phyloP scores from a whole-genome alignment of 1,140 invertebrate species.

The Sweltsa coloradensis region DNA sequence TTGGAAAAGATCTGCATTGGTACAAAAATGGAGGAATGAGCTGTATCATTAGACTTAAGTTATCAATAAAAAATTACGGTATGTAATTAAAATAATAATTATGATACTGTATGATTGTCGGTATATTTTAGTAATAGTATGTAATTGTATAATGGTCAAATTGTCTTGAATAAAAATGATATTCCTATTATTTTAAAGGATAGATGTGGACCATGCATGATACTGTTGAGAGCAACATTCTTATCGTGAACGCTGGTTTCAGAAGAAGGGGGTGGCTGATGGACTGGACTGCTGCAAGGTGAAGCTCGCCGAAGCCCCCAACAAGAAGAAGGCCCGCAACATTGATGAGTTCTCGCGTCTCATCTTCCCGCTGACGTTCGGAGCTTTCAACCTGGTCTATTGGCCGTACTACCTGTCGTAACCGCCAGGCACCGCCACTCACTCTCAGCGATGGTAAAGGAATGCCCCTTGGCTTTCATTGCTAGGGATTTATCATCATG shows the following conservation, averaged over 20 bases:
- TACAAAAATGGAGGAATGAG: no score
- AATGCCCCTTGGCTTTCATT: no score
- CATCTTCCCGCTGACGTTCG: slow-evolving; percentile 35
- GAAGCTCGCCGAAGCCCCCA: not conserved
- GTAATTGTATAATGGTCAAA: not conserved
- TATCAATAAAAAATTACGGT: no score
- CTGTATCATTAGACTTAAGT: no score
- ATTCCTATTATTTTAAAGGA: not conserved
- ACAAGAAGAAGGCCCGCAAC: slow-evolving; percentile 17
- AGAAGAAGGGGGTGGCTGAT: slow-evolving; percentile 1
- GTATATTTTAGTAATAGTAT: not conserved
- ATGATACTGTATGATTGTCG: no score
- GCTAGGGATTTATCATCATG: no score
- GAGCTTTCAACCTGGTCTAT: slow-evolving; percentile 36
- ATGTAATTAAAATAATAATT: no score
- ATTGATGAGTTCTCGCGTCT: slow-evolving; percentile 36
- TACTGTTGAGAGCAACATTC: not conserved
- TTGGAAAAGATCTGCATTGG: no score
- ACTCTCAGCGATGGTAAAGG: no score
- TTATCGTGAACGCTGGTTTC: not conserved
- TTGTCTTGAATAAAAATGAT: not conserved
- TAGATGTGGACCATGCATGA: not conserved
- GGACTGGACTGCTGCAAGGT: not conserved
- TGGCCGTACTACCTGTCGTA: slow-evolving; percentile 33
- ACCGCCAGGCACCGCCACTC: not conserved